Evolutionary conservation across 2,113 vertebrate species (phyloP).

Genomic region (Mustela lutreola): DNA sequence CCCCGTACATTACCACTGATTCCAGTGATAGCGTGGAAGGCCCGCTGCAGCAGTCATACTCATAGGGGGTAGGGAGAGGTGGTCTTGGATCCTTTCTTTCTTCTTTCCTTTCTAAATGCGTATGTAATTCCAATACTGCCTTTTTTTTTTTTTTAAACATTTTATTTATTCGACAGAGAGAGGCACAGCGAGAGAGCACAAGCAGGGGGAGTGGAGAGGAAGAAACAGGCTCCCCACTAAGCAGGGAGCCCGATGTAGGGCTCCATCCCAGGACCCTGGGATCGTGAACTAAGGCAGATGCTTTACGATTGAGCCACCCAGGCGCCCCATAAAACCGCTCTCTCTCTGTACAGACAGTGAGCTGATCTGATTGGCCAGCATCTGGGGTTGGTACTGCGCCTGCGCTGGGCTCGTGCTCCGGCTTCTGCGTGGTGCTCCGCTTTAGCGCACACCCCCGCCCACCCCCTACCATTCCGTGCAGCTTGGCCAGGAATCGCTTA

Average conservation of each 20-base stretch:
- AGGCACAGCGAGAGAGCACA: no score
- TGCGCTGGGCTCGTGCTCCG: accelerated
- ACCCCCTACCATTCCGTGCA: background rate
- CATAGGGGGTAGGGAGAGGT: background rate
- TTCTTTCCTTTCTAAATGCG: background rate
- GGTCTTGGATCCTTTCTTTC: no score
- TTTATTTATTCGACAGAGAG: no score
- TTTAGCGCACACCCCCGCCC: background rate
- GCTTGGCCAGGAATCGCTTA: background rate
- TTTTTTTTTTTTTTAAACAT: background rate
- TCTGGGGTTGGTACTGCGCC: background rate
- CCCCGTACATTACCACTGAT: background rate
- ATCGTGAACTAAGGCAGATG: no score
- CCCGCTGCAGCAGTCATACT: background rate
- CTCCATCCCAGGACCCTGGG: no score
- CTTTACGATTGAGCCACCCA: no score
- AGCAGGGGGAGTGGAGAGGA: no score
- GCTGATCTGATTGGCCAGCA: background rate
- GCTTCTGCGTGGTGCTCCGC: no score
- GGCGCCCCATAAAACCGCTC: background rate
- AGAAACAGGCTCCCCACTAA: no score
- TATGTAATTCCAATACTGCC: background rate
- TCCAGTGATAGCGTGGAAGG: background rate
- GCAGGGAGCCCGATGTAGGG: no score
- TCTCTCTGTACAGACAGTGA: background rate